Evolutionary conservation across 2,888 invertebrate genomes (phyloP).

Genomic region (Eretmocerus hayati): DNA sequence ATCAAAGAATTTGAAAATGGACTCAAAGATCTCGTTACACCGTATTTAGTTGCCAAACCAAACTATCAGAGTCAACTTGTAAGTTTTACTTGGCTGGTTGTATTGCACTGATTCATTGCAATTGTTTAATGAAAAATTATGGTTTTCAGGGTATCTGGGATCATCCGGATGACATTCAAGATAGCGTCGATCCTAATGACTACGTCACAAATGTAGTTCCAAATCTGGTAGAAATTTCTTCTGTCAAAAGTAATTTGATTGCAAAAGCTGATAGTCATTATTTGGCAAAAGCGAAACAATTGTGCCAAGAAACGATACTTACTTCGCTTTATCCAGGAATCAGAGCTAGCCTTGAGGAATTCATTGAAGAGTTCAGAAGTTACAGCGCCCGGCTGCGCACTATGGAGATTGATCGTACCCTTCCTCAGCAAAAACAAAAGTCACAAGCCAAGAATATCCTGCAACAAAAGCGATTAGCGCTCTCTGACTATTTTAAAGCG

Average conservation of each 20-base stretch:
- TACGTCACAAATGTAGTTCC: slow-evolving; percentile 31
- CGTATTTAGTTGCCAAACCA: slow-evolving; percentile 41
- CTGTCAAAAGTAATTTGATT: slow-evolving; percentile 35
- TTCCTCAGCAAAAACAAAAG: slow-evolving; percentile 66
- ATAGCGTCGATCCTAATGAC: slow-evolving; percentile 36
- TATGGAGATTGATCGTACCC: slow-evolving; percentile 50
- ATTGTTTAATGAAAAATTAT: neutral
- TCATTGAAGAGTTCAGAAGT: slow-evolving; percentile 61
- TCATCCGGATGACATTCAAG: slow-evolving; percentile 34
- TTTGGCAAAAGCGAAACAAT: slow-evolving; percentile 56
- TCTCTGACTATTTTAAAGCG: slow-evolving; percentile 79
- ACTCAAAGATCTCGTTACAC: slow-evolving; percentile 35
- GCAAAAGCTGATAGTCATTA: slow-evolving; percentile 45
- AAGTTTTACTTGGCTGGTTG: slow-evolving; percentile 7
- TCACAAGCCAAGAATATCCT: slow-evolving; percentile 74
- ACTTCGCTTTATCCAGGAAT: slow-evolving; percentile 55
- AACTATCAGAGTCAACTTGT: slow-evolving; percentile 23
- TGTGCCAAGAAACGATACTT: slow-evolving; percentile 59
- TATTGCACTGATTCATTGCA: neutral
- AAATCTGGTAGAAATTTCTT: neutral
- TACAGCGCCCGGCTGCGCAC: slow-evolving; percentile 62
- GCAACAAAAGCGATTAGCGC: slow-evolving; percentile 75
- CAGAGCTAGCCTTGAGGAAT: slow-evolving; percentile 59
- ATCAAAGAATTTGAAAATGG: slow-evolving; percentile 74
- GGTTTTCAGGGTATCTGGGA: slow-evolving; percentile 35